These are phyloP conservation scores for Bambusicola thoracicus DNA, from an alignment of 2,113 vertebrate genomes.

Conservation along the genomic window DNA sequence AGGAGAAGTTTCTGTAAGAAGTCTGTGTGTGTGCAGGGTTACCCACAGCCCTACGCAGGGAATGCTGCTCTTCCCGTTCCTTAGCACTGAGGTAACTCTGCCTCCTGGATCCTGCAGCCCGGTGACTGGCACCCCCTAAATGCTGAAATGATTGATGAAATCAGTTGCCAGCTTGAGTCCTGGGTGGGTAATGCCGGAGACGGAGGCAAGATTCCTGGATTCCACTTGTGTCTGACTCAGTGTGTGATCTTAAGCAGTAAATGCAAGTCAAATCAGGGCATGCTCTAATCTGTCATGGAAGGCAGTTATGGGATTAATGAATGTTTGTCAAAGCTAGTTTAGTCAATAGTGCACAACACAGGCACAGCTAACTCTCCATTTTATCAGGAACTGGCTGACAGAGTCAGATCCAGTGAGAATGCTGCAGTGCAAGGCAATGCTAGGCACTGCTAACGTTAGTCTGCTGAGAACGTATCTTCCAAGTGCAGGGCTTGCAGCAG, in stretches of 20 bases:
- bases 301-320: background rate
- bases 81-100: background rate
- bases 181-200: background rate
- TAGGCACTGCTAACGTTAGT: background rate
- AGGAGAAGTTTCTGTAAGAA: background rate
- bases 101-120: background rate
- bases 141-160: background rate
- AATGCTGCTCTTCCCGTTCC: background rate
- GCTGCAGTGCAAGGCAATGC: background rate
- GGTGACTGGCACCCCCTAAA: background rate
- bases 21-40: background rate
- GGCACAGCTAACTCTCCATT: background rate
- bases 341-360: background rate
- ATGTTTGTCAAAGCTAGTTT: background rate
- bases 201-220: slow-evolving; percentile 21
- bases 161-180: background rate
- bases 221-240: slow-evolving; percentile 20
- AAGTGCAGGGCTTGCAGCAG: background rate
- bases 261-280: slow-evolving; percentile 7
- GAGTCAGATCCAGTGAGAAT: background rate
- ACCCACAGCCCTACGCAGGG: background rate
- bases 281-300: background rate
- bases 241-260: slow-evolving; percentile 38
- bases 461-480: background rate
- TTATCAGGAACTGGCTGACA: background rate